A percentile compares a stretch with the other conserved stretches of the same genome.
These are phyloP conservation scores for Oreochromis niloticus DNA, from an alignment of 2,113 vertebrate species.

Conservation along the genomic window DNA sequence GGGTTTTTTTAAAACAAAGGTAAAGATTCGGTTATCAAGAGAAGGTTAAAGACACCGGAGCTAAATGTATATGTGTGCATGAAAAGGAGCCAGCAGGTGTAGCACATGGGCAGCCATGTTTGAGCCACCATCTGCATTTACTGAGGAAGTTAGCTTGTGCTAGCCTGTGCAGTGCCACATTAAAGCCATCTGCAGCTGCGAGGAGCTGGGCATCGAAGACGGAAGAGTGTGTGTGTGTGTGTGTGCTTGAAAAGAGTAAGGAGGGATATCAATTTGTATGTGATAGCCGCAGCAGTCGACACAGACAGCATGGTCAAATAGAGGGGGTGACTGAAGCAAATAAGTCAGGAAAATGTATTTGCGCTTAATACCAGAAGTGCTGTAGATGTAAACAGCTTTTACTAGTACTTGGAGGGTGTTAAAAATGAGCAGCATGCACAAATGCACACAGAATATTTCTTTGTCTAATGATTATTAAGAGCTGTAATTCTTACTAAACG, in stretches of 20 bases:
- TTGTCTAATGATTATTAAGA: neutral
- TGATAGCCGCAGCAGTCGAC: neutral
- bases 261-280: neutral
- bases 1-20: neutral
- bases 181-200: neutral
- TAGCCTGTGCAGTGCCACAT: slow-evolving; percentile 23
- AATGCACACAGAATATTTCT: neutral
- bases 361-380: neutral
- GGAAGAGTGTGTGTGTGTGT: neutral
- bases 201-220: neutral
- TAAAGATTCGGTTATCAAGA: neutral
- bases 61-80: neutral
- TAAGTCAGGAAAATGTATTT: slow-evolving; percentile 6
- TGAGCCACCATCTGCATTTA: neutral
- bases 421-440: neutral
- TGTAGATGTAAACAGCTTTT: neutral
- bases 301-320: slow-evolving; percentile 14
- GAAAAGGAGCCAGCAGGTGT: slow-evolving; percentile 27
- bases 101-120: slow-evolving; percentile 45
- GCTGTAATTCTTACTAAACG: neutral
- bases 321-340: neutral
- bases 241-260: neutral
- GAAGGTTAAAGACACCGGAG: neutral
- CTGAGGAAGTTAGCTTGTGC: slow-evolving; percentile 21
- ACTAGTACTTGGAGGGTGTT: neutral